Evolutionary conservation across 2,113 vertebrate genomes (phyloP).

Genomic region (Conger conger): DNA sequence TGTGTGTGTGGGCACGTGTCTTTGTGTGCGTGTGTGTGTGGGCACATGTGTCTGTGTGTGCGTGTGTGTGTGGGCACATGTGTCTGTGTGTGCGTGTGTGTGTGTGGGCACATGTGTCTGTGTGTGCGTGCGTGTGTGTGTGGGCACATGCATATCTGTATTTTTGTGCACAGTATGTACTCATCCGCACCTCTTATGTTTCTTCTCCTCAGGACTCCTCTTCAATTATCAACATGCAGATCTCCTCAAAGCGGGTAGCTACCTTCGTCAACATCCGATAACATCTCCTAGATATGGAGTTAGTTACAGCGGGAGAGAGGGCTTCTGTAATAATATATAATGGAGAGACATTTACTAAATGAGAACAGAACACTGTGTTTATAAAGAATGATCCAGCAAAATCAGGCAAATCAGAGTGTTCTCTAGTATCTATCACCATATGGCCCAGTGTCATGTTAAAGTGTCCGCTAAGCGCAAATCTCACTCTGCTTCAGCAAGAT

Average conservation of each 20-base stretch:
- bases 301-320: not conserved
- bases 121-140: too few species aligned
- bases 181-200: not conserved
- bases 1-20: not conserved
- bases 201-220: constrained; percentile 75
- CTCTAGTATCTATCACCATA: not conserved
- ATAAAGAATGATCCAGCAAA: not conserved
- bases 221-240: constrained; percentile 86
- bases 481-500: not conserved
- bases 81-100: not conserved
- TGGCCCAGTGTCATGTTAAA: not conserved
- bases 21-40: too few species aligned
- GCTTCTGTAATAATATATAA: not conserved
- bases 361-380: not conserved
- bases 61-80: not conserved
- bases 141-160: not conserved
- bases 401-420: not conserved
- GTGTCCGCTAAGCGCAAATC: not conserved
- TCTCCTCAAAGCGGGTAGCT: constrained; percentile 92
- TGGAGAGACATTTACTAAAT: not conserved
- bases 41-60: not conserved
- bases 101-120: too few species aligned
- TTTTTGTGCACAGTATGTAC: not conserved
- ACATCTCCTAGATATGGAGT: not conserved
- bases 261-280: not conserved